Base-by-base conservation (phyloP, 2,113 vertebrate genomes). In the Eptesicus fuscus region DNA sequence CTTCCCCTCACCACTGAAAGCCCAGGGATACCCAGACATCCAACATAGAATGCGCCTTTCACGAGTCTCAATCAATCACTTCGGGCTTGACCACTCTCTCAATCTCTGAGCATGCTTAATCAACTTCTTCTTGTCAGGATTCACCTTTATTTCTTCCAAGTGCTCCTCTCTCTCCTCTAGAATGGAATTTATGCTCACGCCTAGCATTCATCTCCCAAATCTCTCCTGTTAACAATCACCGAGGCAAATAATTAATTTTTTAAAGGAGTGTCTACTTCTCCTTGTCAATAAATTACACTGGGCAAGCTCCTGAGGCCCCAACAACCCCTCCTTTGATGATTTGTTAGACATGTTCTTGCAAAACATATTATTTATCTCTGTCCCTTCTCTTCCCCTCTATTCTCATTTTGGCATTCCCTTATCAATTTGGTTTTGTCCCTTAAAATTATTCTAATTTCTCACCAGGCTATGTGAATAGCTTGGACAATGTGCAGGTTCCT, bases 361-460 rank as follows among this genome's bases (percentile, higher is more conserved):
- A 98, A 98, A 93, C 56, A 74, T 8, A 47, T 67, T 96, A 96
- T 98, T 98, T 96, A 85, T 95, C 96, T 95, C 83, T 93, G 65
- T 94, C 92, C 95, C 92, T 88, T 69, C 51, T 79, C 11, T 69
- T 28, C 92, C 82, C 83, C 87, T 94, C 83, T 93, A 30, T 42
- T 90, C 92, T 85, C 88, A 78, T 82, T 76, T 73, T 91, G 87
- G 79, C 63, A 83, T 97, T 93, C 35, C 51, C 79, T 78, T 88
- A 73, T 42, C 23, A 94, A 92, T 94, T 96, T 96, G 88, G 74
- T 93, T 95, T 90, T 96, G 67, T 88, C 95, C 94, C 87, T 91
- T 97, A 95, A 91, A 97, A 96, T 95, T 82, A 42, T 28, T 91
- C 10, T 86, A 56, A 80, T 92, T 25, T 61, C 67, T 95, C 76